These are phyloP conservation scores for Sebastes trivittatus DNA, from an alignment of 2,797 vertebrate genomes.

Conservation along the genomic window DNA sequence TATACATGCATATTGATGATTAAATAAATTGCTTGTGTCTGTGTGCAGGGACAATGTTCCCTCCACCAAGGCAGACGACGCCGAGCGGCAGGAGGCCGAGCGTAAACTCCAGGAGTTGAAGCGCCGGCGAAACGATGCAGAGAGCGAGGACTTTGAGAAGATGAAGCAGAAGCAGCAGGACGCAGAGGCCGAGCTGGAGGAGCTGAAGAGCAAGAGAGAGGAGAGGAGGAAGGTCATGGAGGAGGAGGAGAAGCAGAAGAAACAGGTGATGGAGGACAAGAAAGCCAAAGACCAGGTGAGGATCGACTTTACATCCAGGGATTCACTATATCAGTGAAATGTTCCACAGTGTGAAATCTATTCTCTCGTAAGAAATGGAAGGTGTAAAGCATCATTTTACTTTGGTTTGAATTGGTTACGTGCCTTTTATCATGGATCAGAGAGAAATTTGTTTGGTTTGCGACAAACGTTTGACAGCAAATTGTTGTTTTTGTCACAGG, in stretches of 20 bases:
- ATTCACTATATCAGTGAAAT: neutral
- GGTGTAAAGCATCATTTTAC: too few species aligned
- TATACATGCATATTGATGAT: neutral
- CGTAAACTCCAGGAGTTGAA: constrained; percentile 89
- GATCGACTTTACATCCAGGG: neutral
- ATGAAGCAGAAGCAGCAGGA: constrained; percentile 94
- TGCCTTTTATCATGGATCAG: too few species aligned
- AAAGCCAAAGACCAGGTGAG: constrained; percentile 90
- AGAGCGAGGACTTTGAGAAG: constrained; percentile 91
- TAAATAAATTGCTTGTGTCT: neutral
- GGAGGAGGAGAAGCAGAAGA: constrained; percentile 92
- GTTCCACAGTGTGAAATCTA: neutral
- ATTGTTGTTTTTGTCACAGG: constrained; percentile 73
- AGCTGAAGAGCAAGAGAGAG: constrained; percentile 93
- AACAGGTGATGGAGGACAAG: constrained; percentile 89
- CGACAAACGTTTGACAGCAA: neutral
- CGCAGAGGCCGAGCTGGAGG: constrained; percentile 90
- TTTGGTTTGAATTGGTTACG: too few species aligned
- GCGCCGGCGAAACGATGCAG: constrained; percentile 84
- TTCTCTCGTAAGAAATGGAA: too few species aligned
- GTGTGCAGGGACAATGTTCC: constrained; percentile 63
- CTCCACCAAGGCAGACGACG: constrained; percentile 60
- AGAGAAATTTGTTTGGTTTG: too few species aligned
- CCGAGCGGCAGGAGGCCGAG: constrained; percentile 84
- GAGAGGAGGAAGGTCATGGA: constrained; percentile 92